Evolutionary conservation across 2,113 vertebrate species (phyloP).

Genomic region (Microtus richardsoni): DNA sequence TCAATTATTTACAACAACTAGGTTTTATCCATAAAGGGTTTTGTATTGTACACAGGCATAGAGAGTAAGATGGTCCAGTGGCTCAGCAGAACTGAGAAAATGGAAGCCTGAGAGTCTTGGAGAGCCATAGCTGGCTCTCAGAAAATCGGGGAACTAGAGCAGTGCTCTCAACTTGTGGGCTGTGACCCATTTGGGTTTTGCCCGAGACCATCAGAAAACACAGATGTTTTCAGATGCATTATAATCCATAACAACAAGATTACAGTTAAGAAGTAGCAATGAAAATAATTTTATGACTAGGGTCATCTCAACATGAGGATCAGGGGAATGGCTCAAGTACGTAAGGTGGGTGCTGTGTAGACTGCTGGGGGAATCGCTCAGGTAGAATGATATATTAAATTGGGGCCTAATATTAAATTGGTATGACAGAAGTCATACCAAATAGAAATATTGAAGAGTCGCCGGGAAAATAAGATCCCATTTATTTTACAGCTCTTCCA

Average conservation of each 20-base stretch:
- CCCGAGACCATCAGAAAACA: too few species aligned
- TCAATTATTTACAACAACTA: background rate
- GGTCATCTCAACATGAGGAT: background rate
- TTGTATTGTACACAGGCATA: background rate
- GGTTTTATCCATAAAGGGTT: background rate
- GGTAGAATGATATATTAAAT: background rate
- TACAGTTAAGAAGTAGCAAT: too few species aligned
- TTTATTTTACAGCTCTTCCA: slow-evolving; percentile 94
- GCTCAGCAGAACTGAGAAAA: slow-evolving; percentile 3
- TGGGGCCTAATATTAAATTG: background rate
- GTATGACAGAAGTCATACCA: background rate
- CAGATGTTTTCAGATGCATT: too few species aligned
- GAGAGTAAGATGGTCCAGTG: background rate
- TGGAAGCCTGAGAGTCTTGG: background rate
- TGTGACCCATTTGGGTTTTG: too few species aligned
- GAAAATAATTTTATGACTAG: too few species aligned
- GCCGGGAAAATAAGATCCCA: slow-evolving; percentile 26
- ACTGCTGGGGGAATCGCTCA: background rate
- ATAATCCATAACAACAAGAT: too few species aligned
- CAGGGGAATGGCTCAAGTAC: too few species aligned
- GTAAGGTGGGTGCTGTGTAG: too few species aligned
- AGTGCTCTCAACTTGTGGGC: too few species aligned
- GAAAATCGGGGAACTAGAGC: background rate
- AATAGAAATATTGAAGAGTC: background rate
- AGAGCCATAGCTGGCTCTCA: background rate